phyloP scores from a whole-genome alignment of 2,888 invertebrate genomes.

The Teinopalpus imperialis region DNA sequence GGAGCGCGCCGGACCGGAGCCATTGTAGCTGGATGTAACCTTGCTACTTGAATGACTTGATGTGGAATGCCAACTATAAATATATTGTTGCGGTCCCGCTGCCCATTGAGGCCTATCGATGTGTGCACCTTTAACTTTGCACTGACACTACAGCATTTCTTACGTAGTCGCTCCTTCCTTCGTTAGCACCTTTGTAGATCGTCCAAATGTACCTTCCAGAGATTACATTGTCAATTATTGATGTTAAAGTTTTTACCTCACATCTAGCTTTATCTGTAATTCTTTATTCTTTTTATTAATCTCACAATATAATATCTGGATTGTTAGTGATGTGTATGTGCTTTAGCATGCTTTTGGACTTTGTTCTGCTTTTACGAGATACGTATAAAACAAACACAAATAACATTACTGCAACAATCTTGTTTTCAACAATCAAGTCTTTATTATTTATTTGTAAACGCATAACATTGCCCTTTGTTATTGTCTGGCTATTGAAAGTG shows the following conservation, averaged over 20 bases:
- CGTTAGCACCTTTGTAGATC: constrained; percentile 80
- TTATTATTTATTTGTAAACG: constrained; percentile 28
- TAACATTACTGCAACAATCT: no score
- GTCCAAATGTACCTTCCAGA: constrained; percentile 68
- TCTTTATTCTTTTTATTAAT: constrained; percentile 24
- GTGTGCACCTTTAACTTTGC: constrained; percentile 73
- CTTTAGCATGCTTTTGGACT: constrained; percentile 65
- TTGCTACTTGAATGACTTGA: constrained; percentile 64
- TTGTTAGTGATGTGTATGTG: constrained; percentile 50
- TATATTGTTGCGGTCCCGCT: constrained; percentile 55
- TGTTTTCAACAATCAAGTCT: no score
- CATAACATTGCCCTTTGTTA: constrained; percentile 41
- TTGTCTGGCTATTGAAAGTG: constrained; percentile 32
- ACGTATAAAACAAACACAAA: no score
- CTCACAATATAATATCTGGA: constrained; percentile 59
- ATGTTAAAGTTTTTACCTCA: constrained; percentile 9
- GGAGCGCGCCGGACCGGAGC: constrained; percentile 66
- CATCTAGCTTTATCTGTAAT: constrained; percentile 21
- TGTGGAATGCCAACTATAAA: constrained; percentile 72
- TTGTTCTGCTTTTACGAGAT: constrained; percentile 48
- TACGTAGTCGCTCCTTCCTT: constrained; percentile 78
- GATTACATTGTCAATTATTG: constrained; percentile 55
- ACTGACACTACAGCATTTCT: constrained; percentile 66
- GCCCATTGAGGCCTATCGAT: constrained; percentile 49
- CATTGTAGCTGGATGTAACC: constrained; percentile 64